phyloP scores from a whole-genome alignment of 2,888 invertebrate genomes.

The Scaeva pyrastri region DNA sequence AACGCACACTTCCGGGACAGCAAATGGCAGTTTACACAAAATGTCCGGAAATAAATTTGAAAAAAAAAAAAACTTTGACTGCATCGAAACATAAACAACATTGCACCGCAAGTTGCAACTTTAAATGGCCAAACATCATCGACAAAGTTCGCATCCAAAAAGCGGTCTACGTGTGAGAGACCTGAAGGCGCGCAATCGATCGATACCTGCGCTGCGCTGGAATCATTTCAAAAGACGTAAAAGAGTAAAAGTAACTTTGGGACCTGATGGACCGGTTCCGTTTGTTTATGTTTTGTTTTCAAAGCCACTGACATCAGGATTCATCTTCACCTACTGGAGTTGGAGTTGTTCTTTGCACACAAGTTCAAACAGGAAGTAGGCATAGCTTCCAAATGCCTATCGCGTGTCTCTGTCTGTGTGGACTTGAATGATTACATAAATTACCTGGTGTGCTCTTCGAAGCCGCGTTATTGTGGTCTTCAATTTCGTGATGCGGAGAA shows the following conservation, averaged over 20 bases:
- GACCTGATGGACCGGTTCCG: constrained; percentile 5
- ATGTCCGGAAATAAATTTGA: constrained; percentile 52
- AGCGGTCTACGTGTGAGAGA: constrained; percentile 1
- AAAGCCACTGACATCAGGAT: constrained; percentile 28
- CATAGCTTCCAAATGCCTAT: constrained; percentile 18
- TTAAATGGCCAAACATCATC: constrained; percentile 58
- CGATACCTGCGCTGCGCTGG: not conserved
- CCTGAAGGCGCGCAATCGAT: constrained; percentile 1
- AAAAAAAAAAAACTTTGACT: constrained; percentile 8
- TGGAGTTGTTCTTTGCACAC: constrained; percentile 22
- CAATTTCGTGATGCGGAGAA: constrained; percentile 49
- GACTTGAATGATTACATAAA: constrained; percentile 38
- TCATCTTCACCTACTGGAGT: constrained; percentile 63
- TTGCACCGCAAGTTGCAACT: constrained; percentile 40
- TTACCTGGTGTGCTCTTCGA: constrained; percentile 10
- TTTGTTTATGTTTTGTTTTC: constrained; percentile 22
- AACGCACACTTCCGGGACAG: constrained; percentile 48
- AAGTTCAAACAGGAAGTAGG: constrained; percentile 48
- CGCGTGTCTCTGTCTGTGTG: constrained; percentile 35
- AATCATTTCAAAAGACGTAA: not conserved
- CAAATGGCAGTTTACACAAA: not conserved
- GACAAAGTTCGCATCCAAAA: constrained; percentile 48
- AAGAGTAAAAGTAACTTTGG: constrained; percentile 17
- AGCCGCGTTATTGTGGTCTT: constrained; percentile 24
- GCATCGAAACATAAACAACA: constrained; percentile 38